Conservation (phyloP, 2,797 vertebrate species). For the Florisuga fusca region DNA sequence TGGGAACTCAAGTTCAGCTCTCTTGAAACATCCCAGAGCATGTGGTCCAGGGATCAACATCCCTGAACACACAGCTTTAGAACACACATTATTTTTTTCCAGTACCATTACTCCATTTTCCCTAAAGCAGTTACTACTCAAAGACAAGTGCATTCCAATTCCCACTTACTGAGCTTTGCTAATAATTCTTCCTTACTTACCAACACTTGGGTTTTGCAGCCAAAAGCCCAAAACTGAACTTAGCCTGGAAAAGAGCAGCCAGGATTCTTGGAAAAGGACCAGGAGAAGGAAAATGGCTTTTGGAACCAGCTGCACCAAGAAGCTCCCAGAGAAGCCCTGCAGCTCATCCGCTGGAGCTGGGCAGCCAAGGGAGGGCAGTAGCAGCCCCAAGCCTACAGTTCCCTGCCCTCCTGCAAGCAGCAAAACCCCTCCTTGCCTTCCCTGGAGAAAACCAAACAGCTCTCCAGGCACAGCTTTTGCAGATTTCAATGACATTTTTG, state of each 20-base stretch:
- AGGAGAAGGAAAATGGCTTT: background rate
- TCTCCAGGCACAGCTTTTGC: background rate
- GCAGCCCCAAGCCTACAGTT: background rate
- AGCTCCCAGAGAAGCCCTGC: background rate
- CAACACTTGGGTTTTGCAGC: background rate
- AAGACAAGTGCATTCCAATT: background rate
- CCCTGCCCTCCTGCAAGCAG: accelerated
- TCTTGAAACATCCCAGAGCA: background rate
- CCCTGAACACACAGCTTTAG: background rate
- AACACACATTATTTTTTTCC: accelerated
- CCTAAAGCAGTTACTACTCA: background rate
- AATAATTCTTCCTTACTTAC: background rate
- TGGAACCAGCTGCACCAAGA: accelerated
- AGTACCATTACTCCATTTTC: background rate
- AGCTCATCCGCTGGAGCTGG: background rate
- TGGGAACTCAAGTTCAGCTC: accelerated
- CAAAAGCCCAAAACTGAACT: background rate
- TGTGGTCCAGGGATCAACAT: background rate
- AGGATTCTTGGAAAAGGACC: background rate
- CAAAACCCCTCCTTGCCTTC: background rate
- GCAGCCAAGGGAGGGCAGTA: background rate
- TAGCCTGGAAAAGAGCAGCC: background rate
- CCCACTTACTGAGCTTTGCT: background rate
- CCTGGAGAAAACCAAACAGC: background rate
- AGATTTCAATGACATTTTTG: background rate